Evolutionary conservation across 2,797 vertebrate genomes (phyloP).

Genomic region (Chaenodraco wilsoni): DNA sequence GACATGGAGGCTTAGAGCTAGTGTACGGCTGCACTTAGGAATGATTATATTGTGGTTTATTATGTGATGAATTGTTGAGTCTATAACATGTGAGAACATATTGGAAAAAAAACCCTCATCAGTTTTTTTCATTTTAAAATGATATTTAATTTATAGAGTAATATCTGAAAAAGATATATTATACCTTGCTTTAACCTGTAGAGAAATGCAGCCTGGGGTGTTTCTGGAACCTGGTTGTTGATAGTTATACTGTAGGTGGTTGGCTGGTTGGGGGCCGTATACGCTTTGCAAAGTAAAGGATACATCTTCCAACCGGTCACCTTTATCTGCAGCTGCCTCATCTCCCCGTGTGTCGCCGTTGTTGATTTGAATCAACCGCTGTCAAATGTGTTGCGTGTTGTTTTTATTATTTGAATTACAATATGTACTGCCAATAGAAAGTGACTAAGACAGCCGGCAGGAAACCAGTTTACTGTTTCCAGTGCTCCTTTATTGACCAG

Average conservation of each 20-base stretch:
- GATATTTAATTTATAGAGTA: neutral
- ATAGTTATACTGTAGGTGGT: constrained; percentile 20
- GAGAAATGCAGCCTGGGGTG: neutral
- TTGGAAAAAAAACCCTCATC: neutral
- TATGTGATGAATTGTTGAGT: neutral
- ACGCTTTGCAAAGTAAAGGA: neutral
- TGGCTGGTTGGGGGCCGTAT: constrained; percentile 1
- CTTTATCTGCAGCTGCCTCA: neutral
- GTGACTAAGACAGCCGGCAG: constrained; percentile 11
- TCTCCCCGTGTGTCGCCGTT: neutral
- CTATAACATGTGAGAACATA: neutral
- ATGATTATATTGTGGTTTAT: neutral
- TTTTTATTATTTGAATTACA: too few species aligned
- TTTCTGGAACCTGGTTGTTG: constrained; percentile 16
- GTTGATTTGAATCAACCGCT: neutral
- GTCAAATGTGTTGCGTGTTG: too few species aligned
- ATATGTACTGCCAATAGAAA: too few species aligned
- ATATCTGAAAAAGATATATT: neutral
- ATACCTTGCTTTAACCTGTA: neutral
- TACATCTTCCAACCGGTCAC: neutral
- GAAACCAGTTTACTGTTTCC: constrained; percentile 37
- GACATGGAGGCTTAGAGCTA: neutral
- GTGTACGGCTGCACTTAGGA: neutral
- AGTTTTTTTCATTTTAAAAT: neutral
- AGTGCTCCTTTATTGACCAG: constrained; percentile 38